Evolutionary conservation across 2,797 vertebrate genomes (phyloP), one percentile per base, ranked within the genome.

Genomic region (Paramormyrops hopkinsi): DNA sequence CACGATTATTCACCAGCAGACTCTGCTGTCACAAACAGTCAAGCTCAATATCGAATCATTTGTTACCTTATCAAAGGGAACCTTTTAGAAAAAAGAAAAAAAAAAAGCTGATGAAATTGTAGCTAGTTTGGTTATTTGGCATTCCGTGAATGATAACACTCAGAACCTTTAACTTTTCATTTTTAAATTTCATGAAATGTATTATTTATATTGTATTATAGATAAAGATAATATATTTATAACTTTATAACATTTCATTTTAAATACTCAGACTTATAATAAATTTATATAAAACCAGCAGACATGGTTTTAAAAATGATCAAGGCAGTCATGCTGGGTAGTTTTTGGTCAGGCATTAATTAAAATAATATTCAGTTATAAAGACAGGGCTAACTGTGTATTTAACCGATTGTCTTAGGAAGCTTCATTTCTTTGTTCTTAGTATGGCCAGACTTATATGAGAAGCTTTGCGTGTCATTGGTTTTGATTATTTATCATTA

Each of bases 141-240:
- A 82, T 82, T 82, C 17, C 7, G 0, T 22, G 76, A 82, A 82
- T 41, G 73, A 79, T 46, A 46, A 46, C 37, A 46, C 37, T 82
- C 2, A 22, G 17, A 82, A 46, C 19, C 76, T 46, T 82, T 82
- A 82, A 82, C 73, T 82, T 82, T 46, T 82, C 76, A 82, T 82
- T 82, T 82, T 46, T 82, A 82, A 82, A 82, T 82, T 82, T 44
- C 17, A 46, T 82, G 37, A 46, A 82, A 82, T 82, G 14, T 46
- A 82, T 46, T 46, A 82, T 46, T 82, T 82, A 46, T 46, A 46
- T 82, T 46, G 19, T 46, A 82, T 82, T 46, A 82, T 82, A 41
- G 41, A 82, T 82, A 82, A 82, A 82, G 76, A n/a, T 82, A 82
- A 82, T 82, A 82, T 46, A 82, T 82, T 82, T 46, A 46, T 46